Base-by-base conservation (phyloP, 2,113 vertebrate genomes). In the Rhinogobius similis region DNA sequence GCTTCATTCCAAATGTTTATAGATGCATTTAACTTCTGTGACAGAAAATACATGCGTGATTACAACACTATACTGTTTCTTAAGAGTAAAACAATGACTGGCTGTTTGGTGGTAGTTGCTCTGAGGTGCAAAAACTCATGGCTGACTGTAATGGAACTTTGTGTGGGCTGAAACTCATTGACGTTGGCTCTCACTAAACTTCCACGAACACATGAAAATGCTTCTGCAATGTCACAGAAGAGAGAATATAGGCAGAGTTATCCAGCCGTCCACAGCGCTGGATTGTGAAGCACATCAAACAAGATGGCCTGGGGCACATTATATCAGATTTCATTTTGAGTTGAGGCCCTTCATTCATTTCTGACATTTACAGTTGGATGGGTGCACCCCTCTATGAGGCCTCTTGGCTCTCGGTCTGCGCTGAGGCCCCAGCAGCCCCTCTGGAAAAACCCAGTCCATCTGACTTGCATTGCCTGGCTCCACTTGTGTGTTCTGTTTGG, bases 401-500 rank as follows among this genome's bases (percentile, higher is more conserved):
- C 90, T 89, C 91, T 92, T 85, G 79, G 83, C 89, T 90, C 85
- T 56, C 26, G 20, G 70, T 81, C 86, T 71, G 67, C 79, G 11
- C 81, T 79, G 85, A 83, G 87, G 89, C 90, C 88, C 90, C 88
- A 88, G 73, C 89, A 89, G 85, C 85, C 78, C 67, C 83, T 89
- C 89, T 92, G 92, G 91, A 93, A 93, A 93, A 92, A 90, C 86
- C 89, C 89, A 72, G 73, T 88, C 89, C 89, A 91, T 91, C 86
- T 91, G 91, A 92, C 82, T 91, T 73, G 86, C 88, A 90, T 91
- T 91, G 90, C 88, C 90, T 92, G 89, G 89, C 89, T 92, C 89
- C 89, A 90, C 91, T 92, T 92, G 92, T 92, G 92, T 92, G 91
- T 93, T 92, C 92, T 80, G 85, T 82, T 92, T 90, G 81, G 91